Evolutionary conservation across 2,797 vertebrate genomes (phyloP).

Genomic region (Leuciscus waleckii): DNA sequence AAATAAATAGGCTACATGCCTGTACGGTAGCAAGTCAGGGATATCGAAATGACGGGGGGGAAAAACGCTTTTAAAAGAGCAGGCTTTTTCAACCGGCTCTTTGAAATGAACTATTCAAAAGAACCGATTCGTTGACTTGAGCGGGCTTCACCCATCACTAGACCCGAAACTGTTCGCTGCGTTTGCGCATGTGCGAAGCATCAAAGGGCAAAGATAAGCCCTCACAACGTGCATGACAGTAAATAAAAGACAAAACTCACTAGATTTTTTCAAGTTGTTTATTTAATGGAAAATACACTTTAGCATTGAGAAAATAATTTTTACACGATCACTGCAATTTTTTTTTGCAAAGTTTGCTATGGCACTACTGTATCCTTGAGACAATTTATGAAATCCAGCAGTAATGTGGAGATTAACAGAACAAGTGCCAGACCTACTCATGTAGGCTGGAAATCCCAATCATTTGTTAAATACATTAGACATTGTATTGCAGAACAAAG

Average conservation of each 20-base stretch:
- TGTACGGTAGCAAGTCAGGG: too few relatives aligned
- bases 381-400: conserved; percentile 67
- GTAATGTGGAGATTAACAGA: conserved; percentile 19
- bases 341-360: background rate
- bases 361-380: conserved; percentile 62
- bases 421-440: background rate
- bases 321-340: conserved; percentile 2
- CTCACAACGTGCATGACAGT: background rate
- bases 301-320: conserved; percentile 10
- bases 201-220: background rate
- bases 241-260: background rate
- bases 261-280: conserved; percentile 17
- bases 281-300: conserved; percentile 40
- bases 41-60: background rate
- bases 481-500: background rate
- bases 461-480: background rate
- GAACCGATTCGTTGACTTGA: background rate
- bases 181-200: conserved; percentile 13
- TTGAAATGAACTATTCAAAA: background rate
- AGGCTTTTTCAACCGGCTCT: background rate
- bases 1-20: background rate
- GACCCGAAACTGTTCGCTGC: background rate
- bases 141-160: background rate
- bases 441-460: background rate
- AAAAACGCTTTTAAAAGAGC: background rate